phyloP scores from a whole-genome alignment of 1,140 invertebrate species.

The Eubasilissa regina region DNA sequence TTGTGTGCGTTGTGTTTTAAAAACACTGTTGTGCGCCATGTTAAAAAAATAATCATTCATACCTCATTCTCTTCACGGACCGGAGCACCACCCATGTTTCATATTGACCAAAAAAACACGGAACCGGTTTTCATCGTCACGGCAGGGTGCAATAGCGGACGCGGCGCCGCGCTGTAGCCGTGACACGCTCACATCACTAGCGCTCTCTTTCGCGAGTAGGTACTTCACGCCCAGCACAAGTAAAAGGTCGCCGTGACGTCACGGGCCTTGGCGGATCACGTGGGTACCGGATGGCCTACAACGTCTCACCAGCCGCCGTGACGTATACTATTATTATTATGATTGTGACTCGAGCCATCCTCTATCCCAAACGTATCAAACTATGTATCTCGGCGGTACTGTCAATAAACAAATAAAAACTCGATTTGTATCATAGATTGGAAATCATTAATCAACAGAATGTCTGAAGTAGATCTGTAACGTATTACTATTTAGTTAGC shows the following conservation, averaged over 20 bases:
- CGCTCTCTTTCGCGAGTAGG: slow-evolving; percentile 29
- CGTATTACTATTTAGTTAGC: too few species aligned
- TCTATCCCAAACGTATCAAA: too few species aligned
- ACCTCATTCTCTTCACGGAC: slow-evolving; percentile 25
- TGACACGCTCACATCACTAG: slow-evolving; percentile 24
- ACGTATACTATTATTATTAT: slow-evolving; percentile 21
- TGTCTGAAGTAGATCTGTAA: too few species aligned
- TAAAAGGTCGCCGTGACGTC: slow-evolving; percentile 35
- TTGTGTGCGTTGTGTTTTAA: too few species aligned
- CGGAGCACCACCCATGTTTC: slow-evolving; percentile 8
- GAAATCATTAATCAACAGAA: too few species aligned
- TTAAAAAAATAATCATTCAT: slow-evolving; percentile 11
- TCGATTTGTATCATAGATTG: too few species aligned
- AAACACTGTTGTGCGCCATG: too few species aligned
- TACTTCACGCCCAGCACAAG: slow-evolving; percentile 20
- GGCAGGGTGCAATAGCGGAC: slow-evolving; percentile 26
- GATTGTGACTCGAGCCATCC: not conserved
- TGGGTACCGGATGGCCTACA: slow-evolving; percentile 32
- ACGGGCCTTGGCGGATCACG: slow-evolving; percentile 37
- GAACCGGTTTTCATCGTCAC: slow-evolving; percentile 42
- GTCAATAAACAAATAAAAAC: too few species aligned
- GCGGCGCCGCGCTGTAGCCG: not conserved
- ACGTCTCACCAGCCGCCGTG: slow-evolving; percentile 20
- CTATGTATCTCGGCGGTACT: too few species aligned
- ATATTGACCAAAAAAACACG: slow-evolving; percentile 8